Evolutionary conservation across 2,797 vertebrate species (phyloP).

Genomic region (Halcyon badia): DNA sequence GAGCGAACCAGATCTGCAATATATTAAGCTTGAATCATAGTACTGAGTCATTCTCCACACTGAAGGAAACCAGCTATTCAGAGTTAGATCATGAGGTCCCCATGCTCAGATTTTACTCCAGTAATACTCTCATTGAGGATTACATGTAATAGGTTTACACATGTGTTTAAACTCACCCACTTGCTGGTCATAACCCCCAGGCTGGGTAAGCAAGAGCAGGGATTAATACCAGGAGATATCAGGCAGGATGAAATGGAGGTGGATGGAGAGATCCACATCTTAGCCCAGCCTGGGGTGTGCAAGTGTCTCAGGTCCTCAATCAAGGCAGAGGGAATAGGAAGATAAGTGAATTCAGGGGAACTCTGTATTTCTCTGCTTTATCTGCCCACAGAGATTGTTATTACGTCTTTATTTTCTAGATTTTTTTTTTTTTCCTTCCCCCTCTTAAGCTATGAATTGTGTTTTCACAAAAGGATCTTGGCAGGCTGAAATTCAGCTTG

Average conservation of each 20-base stretch:
- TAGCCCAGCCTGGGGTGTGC: not conserved
- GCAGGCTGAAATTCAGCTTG: constrained; percentile 34
- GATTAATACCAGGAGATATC: not conserved
- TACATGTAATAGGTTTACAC: not conserved
- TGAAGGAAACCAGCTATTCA: constrained; percentile 7
- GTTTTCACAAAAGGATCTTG: constrained; percentile 23
- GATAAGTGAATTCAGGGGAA: not conserved
- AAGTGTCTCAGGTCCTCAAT: not conserved
- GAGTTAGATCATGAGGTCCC: not conserved
- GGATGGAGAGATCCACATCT: not conserved
- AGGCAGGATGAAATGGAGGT: not conserved
- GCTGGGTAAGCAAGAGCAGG: not conserved
- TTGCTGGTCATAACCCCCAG: not conserved
- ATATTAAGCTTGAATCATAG: constrained; percentile 28
- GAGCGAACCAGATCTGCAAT: not conserved
- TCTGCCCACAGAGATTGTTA: not conserved
- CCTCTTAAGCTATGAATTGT: constrained; percentile 16
- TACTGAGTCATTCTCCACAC: constrained; percentile 27
- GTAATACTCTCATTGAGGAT: not conserved
- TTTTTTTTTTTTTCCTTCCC: not conserved
- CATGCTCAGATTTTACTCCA: not conserved
- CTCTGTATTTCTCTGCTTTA: not conserved
- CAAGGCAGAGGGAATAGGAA: not conserved
- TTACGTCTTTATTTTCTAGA: constrained; percentile 12
- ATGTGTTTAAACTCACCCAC: not conserved